Percentiles rank a stretch among this genome's conserved stretches.
Conservation (phyloP, 1,140 invertebrate genomes). For the Drosophila ananassae region DNA sequence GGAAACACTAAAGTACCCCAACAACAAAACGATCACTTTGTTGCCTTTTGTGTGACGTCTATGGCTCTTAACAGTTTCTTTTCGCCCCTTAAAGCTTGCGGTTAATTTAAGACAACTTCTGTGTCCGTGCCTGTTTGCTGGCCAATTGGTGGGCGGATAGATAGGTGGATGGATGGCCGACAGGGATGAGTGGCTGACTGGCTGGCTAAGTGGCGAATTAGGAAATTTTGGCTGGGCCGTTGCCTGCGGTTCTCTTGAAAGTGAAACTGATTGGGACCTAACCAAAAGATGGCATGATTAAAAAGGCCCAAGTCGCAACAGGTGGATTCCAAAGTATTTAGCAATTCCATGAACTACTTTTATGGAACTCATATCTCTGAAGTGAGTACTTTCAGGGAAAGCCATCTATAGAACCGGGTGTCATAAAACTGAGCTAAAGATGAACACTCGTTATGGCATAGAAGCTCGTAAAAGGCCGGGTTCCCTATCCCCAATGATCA, state of each 20-base stretch:
- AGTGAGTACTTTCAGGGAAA: background rate
- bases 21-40: constrained; percentile 66
- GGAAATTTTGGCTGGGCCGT: constrained; percentile 32
- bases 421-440: background rate
- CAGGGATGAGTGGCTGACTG: constrained; percentile 30
- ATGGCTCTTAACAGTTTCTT: constrained; percentile 58
- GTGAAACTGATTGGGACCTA: constrained; percentile 51
- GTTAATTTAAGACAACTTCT: constrained; percentile 78
- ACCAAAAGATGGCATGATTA: constrained; percentile 26
- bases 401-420: background rate
- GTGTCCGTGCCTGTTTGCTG: constrained; percentile 38
- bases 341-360: constrained; percentile 4
- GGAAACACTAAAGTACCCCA: constrained; percentile 51
- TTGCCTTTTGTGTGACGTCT: constrained; percentile 61
- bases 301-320: background rate
- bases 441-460: background rate
- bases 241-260: constrained; percentile 56
- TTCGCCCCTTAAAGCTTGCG: constrained; percentile 48
- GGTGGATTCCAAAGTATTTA: background rate
- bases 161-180: constrained; percentile 9
- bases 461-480: background rate
- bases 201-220: constrained; percentile 42
- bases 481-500: constrained; percentile 29
- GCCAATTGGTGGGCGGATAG: constrained; percentile 55
- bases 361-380: background rate